Conservation (phyloP, 2,113 vertebrate genomes). For the Pedionomus torquatus region DNA sequence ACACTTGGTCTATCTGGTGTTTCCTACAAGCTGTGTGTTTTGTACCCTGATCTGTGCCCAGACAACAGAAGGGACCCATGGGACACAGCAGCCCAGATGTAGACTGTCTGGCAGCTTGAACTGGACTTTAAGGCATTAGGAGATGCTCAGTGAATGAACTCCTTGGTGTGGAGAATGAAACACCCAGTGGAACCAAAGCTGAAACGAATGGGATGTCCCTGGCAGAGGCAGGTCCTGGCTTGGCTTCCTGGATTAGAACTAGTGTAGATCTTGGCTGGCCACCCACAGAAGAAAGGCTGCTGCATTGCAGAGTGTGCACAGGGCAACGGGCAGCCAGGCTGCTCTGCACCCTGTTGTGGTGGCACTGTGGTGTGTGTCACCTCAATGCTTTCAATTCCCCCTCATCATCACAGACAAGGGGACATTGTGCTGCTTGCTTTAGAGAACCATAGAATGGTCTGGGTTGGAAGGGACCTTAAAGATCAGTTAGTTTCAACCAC, state of each 20-base stretch:
- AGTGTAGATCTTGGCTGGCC: constrained; percentile 1
- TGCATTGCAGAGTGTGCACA: neutral
- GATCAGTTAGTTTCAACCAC: neutral
- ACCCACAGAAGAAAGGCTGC: neutral
- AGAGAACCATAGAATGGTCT: neutral
- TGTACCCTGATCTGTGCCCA: neutral
- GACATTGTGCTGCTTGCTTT: neutral
- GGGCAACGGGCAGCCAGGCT: neutral
- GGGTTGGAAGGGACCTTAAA: neutral
- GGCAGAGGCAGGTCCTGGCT: neutral
- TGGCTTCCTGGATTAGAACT: neutral
- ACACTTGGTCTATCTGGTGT: neutral
- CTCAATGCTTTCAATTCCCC: neutral
- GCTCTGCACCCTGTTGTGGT: neutral
- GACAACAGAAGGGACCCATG: neutral
- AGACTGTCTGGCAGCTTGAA: neutral
- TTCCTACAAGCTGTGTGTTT: neutral
- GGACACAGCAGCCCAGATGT: neutral
- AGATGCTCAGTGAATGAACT: neutral
- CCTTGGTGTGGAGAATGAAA: neutral
- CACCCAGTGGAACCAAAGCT: neutral
- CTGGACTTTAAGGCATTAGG: neutral
- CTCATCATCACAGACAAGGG: neutral
- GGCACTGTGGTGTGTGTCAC: neutral
- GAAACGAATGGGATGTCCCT: neutral